Evolutionary conservation across 37 sponge, comb jelly and placozoan species (phyloP).

Genomic region (Beroe ovata): DNA sequence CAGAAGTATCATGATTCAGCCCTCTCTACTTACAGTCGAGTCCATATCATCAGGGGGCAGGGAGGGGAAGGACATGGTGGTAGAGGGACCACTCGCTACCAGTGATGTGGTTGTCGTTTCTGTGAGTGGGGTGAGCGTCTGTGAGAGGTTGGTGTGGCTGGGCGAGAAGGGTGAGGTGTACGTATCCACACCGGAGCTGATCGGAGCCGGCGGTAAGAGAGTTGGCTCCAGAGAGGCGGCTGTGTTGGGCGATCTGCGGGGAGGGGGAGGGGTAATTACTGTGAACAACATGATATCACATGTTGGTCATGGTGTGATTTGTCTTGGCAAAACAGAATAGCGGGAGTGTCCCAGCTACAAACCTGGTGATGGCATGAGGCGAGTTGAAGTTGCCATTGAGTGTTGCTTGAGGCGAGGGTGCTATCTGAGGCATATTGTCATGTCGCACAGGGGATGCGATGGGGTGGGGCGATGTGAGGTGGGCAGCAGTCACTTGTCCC

Average conservation of each 20-base stretch:
- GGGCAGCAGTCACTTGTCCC: slow-evolving; percentile 64
- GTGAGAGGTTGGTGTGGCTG: slow-evolving; percentile 51
- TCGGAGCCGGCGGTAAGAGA: background rate
- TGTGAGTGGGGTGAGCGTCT: slow-evolving; percentile 41
- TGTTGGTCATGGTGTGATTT: too few species aligned
- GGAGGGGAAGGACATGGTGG: slow-evolving; percentile 52
- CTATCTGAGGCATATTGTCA: slow-evolving; percentile 51
- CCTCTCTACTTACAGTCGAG: slow-evolving; percentile 43
- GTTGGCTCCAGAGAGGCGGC: background rate
- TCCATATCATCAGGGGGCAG: slow-evolving; percentile 44
- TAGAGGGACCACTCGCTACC: slow-evolving; percentile 15
- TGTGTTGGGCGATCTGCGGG: slow-evolving; percentile 20
- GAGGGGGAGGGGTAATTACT: background rate
- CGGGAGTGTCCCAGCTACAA: too few species aligned
- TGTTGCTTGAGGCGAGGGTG: slow-evolving; percentile 54
- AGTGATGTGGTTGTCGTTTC: slow-evolving; percentile 8
- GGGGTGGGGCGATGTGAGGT: slow-evolving; percentile 41
- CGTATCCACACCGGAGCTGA: background rate
- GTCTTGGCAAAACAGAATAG: too few species aligned
- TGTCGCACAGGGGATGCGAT: background rate
- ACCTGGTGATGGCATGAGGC: slow-evolving; percentile 38
- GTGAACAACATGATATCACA: too few species aligned
- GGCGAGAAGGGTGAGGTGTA: slow-evolving; percentile 46
- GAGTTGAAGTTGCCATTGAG: slow-evolving; percentile 55
- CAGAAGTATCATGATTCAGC: too few species aligned